phyloP scores from a whole-genome alignment of 2,113 vertebrate species.

The Heterocephalus glaber region DNA sequence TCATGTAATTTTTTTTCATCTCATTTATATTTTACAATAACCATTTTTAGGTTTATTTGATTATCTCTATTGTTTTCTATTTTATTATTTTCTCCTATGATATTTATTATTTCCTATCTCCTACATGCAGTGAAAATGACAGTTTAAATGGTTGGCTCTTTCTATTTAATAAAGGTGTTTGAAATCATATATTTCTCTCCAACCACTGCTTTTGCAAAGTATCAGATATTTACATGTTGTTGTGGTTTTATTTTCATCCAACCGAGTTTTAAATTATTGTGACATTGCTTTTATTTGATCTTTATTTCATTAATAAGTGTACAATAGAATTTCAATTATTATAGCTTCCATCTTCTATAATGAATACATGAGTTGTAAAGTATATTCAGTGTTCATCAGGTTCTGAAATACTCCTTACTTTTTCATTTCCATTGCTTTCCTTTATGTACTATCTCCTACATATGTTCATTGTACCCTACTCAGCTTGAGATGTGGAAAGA shows the following conservation, averaged over 20 bases:
- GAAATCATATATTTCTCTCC: background rate
- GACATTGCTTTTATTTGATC: background rate
- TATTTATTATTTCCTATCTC: background rate
- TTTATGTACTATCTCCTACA: background rate
- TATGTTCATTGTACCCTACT: background rate
- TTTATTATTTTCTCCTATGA: background rate
- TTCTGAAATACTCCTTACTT: background rate
- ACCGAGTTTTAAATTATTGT: background rate
- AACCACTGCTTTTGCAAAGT: background rate
- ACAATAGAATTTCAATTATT: background rate
- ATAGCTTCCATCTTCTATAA: background rate
- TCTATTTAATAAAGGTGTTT: background rate
- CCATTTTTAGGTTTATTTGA: background rate
- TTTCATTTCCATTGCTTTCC: background rate
- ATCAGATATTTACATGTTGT: background rate
- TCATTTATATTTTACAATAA: background rate
- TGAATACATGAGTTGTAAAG: background rate
- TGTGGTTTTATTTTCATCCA: background rate
- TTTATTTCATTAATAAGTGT: background rate
- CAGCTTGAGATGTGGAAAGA: background rate
- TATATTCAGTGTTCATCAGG: background rate
- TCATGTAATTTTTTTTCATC: background rate
- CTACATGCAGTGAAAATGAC: background rate
- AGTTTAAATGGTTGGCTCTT: background rate
- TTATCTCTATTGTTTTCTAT: background rate